phyloP scores from a whole-genome alignment of 2,113 vertebrate genomes.

The Puntigrus tetrazona region DNA sequence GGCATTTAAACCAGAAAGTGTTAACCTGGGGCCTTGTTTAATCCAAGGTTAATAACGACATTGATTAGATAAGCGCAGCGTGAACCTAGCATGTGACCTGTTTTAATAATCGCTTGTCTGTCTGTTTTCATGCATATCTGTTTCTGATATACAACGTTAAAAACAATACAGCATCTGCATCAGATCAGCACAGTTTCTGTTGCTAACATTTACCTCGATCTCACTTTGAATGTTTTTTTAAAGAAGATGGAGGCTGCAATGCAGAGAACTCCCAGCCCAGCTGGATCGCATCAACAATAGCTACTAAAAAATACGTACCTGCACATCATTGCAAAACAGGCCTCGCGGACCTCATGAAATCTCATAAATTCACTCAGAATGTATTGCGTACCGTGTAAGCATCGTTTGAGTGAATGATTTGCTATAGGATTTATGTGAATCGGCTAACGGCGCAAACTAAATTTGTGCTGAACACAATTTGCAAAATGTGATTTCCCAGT shows the following conservation, averaged over 20 bases:
- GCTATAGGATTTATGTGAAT: background rate
- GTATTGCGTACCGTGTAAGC: background rate
- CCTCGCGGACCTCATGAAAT: background rate
- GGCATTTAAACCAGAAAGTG: background rate
- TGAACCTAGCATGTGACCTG: background rate
- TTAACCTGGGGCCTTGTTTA: background rate
- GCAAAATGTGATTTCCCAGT: background rate
- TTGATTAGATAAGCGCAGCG: background rate
- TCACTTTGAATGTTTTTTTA: background rate
- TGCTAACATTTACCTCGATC: background rate
- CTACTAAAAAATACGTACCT: background rate
- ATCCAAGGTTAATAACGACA: constrained; percentile 11
- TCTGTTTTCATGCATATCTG: background rate
- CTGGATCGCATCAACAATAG: background rate
- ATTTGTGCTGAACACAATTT: background rate
- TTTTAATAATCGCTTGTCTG: background rate
- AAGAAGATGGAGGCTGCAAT: background rate
- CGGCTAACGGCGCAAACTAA: background rate
- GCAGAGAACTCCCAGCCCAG: background rate
- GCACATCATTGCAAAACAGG: background rate
- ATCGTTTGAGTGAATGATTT: background rate
- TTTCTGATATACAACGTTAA: background rate
- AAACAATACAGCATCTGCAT: background rate
- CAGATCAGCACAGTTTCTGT: background rate
- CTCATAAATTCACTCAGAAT: background rate